These are phyloP conservation scores for Podabrus alpinus DNA, from an alignment of 2,888 invertebrate genomes.

Conservation along the genomic window DNA sequence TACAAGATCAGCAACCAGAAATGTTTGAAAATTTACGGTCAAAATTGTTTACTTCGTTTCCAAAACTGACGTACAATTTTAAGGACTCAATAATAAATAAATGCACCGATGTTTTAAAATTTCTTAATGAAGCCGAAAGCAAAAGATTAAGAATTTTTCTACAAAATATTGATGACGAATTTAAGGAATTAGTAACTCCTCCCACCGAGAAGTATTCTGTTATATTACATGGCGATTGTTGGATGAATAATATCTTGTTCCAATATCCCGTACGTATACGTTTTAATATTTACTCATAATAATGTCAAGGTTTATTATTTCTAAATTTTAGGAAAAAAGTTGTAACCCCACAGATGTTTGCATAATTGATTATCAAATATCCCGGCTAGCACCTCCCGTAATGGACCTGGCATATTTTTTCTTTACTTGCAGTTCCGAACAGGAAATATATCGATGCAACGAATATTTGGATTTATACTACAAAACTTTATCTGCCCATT, in stretches of 20 bases:
- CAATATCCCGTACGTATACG: constrained; percentile 40
- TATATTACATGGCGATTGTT: constrained; percentile 45
- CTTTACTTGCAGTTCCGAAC: constrained; percentile 38
- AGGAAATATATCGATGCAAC: constrained; percentile 39
- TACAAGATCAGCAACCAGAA: constrained; percentile 40
- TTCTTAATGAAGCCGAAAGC: not conserved
- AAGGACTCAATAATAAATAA: not conserved
- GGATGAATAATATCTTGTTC: constrained; percentile 48
- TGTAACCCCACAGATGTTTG: not conserved
- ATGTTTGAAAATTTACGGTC: not conserved
- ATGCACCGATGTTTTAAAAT: not conserved
- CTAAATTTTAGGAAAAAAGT: constrained; percentile 4
- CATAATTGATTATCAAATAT: constrained; percentile 36
- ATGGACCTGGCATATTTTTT: constrained; percentile 45
- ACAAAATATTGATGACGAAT: not conserved
- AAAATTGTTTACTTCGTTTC: not conserved
- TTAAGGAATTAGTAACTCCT: not conserved
- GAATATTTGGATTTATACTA: constrained; percentile 43
- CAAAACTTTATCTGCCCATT: constrained; percentile 34
- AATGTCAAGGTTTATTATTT: not conserved
- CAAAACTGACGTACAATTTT: not conserved
- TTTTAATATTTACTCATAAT: not conserved
- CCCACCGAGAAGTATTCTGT: constrained; percentile 22
- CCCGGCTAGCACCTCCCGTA: constrained; percentile 33
- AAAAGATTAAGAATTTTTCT: constrained; percentile 5